These are phyloP conservation scores for Chironomus tepperi DNA, from an alignment of 1,140 invertebrate genomes.

Conservation along the genomic window DNA sequence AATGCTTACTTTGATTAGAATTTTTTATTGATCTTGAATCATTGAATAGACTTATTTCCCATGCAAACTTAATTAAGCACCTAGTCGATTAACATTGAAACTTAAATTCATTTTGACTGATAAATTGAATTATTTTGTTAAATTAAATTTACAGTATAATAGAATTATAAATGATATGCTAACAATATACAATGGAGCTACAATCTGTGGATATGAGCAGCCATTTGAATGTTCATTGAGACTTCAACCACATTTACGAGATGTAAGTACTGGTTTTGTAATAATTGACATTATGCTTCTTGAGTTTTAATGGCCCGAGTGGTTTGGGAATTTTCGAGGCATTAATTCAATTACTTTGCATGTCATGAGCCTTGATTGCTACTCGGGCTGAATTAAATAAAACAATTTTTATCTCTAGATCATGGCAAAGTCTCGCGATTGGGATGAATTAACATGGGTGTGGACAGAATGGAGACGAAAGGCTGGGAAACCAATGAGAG, in stretches of 20 bases:
- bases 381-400: background rate
- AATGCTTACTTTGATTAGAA: background rate
- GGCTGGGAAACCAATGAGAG: conserved; percentile 66
- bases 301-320: too few relatives aligned
- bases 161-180: conserved; percentile 80
- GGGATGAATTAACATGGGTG: conserved; percentile 73
- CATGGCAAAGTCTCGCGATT: conserved; percentile 64
- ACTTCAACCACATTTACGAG: conserved; percentile 66
- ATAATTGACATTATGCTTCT: conserved; percentile 21
- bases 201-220: conserved; percentile 74
- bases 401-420: conserved; percentile 40
- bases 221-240: conserved; percentile 69
- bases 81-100: background rate
- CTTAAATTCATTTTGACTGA: background rate
- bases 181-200: conserved; percentile 76
- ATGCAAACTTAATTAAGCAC: too few relatives aligned
- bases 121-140: background rate
- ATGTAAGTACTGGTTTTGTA: conserved; percentile 40
- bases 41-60: background rate
- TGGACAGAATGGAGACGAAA: conserved; percentile 83
- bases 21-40: background rate
- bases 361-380: too few relatives aligned
- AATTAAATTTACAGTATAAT: conserved; percentile 60
- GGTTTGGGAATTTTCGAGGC: too few relatives aligned
- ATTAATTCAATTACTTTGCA: too few relatives aligned